A percentile compares a stretch with the other conserved stretches of the same genome.
phyloP scores from a whole-genome alignment of 2,113 vertebrate species.

The Leptosomus discolor region DNA sequence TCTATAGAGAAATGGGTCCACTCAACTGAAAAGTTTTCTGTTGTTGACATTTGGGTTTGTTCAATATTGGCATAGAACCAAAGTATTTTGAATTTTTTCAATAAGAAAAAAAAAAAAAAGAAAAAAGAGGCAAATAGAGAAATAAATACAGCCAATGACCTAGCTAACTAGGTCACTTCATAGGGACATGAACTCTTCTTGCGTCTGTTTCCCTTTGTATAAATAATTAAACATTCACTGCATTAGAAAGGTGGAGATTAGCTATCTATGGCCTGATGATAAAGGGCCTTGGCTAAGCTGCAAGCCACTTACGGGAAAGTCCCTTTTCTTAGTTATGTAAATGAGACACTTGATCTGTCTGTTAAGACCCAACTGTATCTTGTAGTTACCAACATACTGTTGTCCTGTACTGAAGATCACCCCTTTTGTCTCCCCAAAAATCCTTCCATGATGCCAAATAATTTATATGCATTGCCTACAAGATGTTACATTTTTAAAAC shows the following conservation, averaged over 20 bases:
- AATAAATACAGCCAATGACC: neutral
- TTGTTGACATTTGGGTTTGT: neutral
- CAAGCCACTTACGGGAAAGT: neutral
- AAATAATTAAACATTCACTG: neutral
- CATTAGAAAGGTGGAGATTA: neutral
- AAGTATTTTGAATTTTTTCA: neutral
- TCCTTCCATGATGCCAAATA: neutral
- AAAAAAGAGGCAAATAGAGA: neutral
- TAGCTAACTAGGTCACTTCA: neutral
- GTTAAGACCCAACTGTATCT: neutral
- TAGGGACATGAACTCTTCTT: neutral
- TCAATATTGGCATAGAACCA: neutral
- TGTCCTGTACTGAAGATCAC: neutral
- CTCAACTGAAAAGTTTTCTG: neutral
- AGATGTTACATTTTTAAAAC: neutral
- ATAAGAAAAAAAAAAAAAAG: neutral
- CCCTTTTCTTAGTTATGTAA: neutral
- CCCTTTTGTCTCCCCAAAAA: neutral
- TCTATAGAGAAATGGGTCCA: neutral
- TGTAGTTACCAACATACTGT: neutral
- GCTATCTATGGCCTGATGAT: neutral
- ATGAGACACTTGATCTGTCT: neutral
- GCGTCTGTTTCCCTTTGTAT: neutral
- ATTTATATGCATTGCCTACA: neutral
- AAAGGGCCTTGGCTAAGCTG: neutral